Base-by-base conservation (phyloP, 2,888 invertebrate species). In the Philhelius pedissequus region DNA sequence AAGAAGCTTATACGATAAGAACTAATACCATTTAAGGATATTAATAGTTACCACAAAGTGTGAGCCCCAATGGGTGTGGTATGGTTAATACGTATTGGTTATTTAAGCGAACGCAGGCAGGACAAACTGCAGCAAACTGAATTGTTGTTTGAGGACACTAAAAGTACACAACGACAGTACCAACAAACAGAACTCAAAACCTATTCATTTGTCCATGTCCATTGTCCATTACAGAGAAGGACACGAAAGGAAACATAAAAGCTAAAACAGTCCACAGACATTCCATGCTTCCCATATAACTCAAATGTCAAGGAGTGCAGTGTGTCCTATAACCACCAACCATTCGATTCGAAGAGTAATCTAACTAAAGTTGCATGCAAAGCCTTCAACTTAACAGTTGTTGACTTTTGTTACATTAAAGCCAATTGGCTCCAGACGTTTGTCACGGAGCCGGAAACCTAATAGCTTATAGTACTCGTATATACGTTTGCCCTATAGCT, bases 281-380 rank as follows among this genome's bases (percentile, higher is more conserved):
- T 76, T 71, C 35, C 52, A 9, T 27, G 43, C 54, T 54, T 30
- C 4, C 60, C 60, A 77, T 64, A 64, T 77, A 68, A 77, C 68
- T 82, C 48, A 82, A 82, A 77, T 82, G 82, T 82, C 82, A 82
- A 82, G 77, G 77, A 82, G 68, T 77, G 38, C 58, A 38, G 58
- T 73, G 58, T 73, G 32, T 73, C 18, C 43, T 45, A 43, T 58
- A 52, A 56, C 18, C 35, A 27, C n/a, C n/a, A n/a, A n/a, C n/a
- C n/a, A n/a, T n/a, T n/a, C n/a, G n/a, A n/a, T 27, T 60, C 40
- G 20, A 81, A 62, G 68, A 45, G 25, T 60, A 62, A 43, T 74
- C 35, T n/a, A 48, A 54, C 27, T 79, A 25, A 62, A 38, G 58
- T 66, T 73, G 50, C 58, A 43, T 66, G 32, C 11, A n/a, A 58